phyloP scores from a whole-genome alignment of 2,888 invertebrate genomes.

The Chaetoderma sp. region DNA sequence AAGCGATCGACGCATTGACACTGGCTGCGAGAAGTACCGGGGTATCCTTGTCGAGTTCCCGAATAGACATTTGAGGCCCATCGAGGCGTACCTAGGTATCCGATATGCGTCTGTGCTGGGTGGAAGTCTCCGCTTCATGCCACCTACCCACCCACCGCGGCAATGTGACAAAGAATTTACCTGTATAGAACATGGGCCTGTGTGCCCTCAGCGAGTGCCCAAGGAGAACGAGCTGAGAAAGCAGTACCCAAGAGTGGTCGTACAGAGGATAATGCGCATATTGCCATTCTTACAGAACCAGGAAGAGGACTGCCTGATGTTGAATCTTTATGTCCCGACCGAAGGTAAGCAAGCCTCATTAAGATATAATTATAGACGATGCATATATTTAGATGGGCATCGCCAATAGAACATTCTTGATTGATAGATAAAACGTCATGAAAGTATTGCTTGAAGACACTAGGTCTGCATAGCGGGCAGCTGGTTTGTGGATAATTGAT shows the following conservation, averaged over 20 bases:
- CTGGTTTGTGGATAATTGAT: no score
- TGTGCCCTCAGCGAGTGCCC: conserved; percentile 89
- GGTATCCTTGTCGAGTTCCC: conserved; percentile 72
- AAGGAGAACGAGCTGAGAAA: conserved; percentile 81
- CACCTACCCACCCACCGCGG: conserved; percentile 91
- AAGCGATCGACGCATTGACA: conserved; percentile 77
- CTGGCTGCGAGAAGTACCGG: conserved; percentile 87
- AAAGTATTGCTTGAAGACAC: no score
- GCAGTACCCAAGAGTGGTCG: conserved; percentile 78
- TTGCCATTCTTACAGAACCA: conserved; percentile 81
- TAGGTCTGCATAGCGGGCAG: no score
- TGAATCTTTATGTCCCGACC: conserved; percentile 95
- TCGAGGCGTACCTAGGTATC: conserved; percentile 89
- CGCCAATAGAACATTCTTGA: no score
- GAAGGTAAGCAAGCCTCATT: conserved; percentile 86
- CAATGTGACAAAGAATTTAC: conserved; percentile 84
- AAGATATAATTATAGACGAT: no score
- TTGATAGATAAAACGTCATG: no score
- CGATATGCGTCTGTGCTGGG: conserved; percentile 94
- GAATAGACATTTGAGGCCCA: conserved; percentile 71
- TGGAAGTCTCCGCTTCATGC: conserved; percentile 93
- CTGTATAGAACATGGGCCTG: conserved; percentile 78
- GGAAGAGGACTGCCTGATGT: conserved; percentile 96
- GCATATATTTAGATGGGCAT: no score
- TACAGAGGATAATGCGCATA: conserved; percentile 87